These are phyloP conservation scores for Vandiemenella viatica DNA, from an alignment of 2,888 invertebrate genomes.

Conservation along the genomic window DNA sequence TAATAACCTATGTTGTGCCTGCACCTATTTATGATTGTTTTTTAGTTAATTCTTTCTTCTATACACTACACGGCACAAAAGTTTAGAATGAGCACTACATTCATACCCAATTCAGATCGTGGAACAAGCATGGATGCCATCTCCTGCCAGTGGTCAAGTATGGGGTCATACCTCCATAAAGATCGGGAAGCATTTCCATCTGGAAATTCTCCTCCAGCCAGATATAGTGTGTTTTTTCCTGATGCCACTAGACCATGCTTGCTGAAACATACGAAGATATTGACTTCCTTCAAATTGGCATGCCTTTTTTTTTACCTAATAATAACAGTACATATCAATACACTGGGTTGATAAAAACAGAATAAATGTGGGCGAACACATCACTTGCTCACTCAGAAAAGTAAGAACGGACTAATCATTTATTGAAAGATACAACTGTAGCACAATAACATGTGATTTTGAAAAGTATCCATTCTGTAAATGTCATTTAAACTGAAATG, in stretches of 20 bases:
- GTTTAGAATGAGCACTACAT: no score
- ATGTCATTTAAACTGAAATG: no score
- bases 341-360: neutral
- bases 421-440: no score
- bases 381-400: no score
- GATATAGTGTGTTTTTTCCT: slow-evolving; percentile 30
- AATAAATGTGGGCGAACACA: no score
- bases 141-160: slow-evolving; percentile 31
- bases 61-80: no score
- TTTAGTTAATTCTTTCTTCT: no score
- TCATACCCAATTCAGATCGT: slow-evolving; percentile 32
- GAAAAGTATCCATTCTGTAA: no score
- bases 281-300: neutral
- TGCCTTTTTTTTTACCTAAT: neutral
- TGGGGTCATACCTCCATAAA: slow-evolving; percentile 33
- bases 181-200: slow-evolving; percentile 32
- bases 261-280: slow-evolving; percentile 21
- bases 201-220: slow-evolving; percentile 36
- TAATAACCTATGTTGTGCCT: no score
- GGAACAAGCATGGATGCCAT: slow-evolving; percentile 33
- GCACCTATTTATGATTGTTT: no score
- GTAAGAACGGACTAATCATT: no score
- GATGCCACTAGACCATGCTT: slow-evolving; percentile 35
- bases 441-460: no score
- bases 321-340: neutral